phyloP scores from a whole-genome alignment of 2,113 vertebrate species.

The Hyla sarda region DNA sequence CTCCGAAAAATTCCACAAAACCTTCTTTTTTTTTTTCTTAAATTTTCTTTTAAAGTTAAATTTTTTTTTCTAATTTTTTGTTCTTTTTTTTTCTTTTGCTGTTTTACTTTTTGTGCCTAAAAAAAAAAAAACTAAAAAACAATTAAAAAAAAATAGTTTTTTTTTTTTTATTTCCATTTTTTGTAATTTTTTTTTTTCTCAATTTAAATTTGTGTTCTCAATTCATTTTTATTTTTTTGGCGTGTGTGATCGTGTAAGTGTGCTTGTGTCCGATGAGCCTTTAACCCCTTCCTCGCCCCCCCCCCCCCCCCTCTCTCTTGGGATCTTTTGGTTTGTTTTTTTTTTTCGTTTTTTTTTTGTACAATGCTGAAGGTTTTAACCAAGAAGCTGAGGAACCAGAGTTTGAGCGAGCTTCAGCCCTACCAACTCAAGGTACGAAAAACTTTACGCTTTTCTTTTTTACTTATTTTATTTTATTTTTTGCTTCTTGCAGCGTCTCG shows the following conservation, averaged over 20 bases:
- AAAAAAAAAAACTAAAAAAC: not conserved
- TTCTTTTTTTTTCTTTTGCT: not conserved
- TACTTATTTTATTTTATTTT: not conserved
- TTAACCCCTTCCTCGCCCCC: slow-evolving; percentile 66
- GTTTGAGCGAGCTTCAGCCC: slow-evolving; percentile 86
- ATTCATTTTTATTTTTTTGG: slow-evolving; percentile 18
- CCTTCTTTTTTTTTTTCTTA: slow-evolving; percentile 21
- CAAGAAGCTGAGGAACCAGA: slow-evolving; percentile 89
- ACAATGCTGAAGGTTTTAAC: slow-evolving; percentile 88
- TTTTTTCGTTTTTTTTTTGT: slow-evolving; percentile 62
- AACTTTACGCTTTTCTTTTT: not conserved
- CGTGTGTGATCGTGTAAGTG: slow-evolving; percentile 52
- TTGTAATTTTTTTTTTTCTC: too few species aligned
- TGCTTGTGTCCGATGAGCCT: slow-evolving; percentile 29
- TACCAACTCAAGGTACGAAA: slow-evolving; percentile 87
- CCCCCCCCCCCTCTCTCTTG: too few species aligned
- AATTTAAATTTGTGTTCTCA: not conserved
- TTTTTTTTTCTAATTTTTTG: not conserved
- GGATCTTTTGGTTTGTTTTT: too few species aligned
- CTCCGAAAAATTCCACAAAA: not conserved
- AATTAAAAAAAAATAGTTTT: too few species aligned
- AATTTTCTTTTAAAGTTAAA: slow-evolving; percentile 58
- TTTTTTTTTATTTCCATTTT: too few species aligned
- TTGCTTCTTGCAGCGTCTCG: not conserved
- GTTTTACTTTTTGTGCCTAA: not conserved